Evolutionary conservation across 2,113 vertebrate genomes (phyloP).

Genomic region (Fregata magnificens): DNA sequence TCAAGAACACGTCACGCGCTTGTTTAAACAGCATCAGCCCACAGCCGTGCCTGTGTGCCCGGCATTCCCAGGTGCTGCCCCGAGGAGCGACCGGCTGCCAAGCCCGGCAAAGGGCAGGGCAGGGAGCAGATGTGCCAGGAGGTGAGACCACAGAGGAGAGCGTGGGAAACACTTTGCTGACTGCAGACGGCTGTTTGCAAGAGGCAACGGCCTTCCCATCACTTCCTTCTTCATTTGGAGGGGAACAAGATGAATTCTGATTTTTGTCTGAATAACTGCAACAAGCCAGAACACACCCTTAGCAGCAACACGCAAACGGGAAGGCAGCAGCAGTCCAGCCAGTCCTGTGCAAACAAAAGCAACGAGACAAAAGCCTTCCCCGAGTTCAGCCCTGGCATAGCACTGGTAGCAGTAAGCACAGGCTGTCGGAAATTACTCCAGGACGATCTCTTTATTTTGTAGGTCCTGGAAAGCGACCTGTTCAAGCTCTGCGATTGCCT

Average conservation of each 20-base stretch:
- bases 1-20: background rate
- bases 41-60: background rate
- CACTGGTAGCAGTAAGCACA: background rate
- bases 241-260: background rate
- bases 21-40: background rate
- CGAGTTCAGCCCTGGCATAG: background rate
- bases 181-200: background rate
- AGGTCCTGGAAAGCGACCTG: background rate
- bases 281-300: background rate
- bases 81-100: rapidly evolving
- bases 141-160: background rate
- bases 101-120: background rate
- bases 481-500: background rate
- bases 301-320: background rate
- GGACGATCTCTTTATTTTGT: no score
- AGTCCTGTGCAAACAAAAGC: background rate
- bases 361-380: background rate
- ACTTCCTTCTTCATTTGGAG: background rate
- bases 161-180: rapidly evolving
- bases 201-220: background rate
- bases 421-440: background rate
- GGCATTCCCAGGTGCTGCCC: background rate
- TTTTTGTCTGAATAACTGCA: background rate
- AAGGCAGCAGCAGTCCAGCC: background rate
- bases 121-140: background rate